Evolutionary conservation across 2,113 vertebrate species (phyloP).

Genomic region (Oncorhynchus tshawytscha): DNA sequence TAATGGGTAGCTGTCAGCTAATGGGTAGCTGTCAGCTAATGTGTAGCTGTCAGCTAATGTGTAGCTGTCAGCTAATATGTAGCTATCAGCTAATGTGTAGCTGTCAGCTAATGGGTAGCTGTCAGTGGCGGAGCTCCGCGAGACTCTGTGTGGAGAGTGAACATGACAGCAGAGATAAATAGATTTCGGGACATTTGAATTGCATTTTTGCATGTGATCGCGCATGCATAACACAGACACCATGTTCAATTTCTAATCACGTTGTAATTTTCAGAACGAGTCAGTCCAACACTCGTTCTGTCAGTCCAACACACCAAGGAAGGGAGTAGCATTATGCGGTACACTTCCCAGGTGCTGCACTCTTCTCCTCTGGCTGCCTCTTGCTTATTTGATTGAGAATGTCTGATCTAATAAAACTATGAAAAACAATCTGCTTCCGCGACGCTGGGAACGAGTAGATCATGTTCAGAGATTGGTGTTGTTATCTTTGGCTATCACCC

Average conservation of each 20-base stretch:
- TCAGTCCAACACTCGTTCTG: constrained; percentile 30
- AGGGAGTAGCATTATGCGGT: constrained; percentile 4
- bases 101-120: constrained; percentile 14
- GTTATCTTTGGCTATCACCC: constrained; percentile 59
- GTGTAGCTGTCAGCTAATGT: too few relatives aligned
- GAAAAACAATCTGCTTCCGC: constrained; percentile 40
- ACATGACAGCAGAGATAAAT: constrained; percentile 37
- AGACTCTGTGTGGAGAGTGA: constrained; percentile 20
- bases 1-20: too few relatives aligned
- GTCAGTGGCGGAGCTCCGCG: constrained; percentile 36
- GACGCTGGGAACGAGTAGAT: constrained; percentile 46
- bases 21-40: too few relatives aligned
- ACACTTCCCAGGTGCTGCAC: constrained; percentile 33
- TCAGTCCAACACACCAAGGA: constrained; percentile 31
- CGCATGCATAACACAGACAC: constrained; percentile 34
- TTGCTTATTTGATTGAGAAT: constrained; percentile 55
- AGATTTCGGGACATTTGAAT: constrained; percentile 40
- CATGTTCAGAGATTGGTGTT: constrained; percentile 60
- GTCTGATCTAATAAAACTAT: constrained; percentile 62
- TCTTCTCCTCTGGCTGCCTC: constrained; percentile 44
- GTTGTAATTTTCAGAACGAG: constrained; percentile 50
- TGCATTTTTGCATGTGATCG: not conserved
- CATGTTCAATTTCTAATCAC: constrained; percentile 57
- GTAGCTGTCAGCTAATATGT: too few relatives aligned
- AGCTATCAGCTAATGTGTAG: too few relatives aligned